Conservation (phyloP, 2,888 invertebrate species). For the Drosophila subsilvestris region DNA sequence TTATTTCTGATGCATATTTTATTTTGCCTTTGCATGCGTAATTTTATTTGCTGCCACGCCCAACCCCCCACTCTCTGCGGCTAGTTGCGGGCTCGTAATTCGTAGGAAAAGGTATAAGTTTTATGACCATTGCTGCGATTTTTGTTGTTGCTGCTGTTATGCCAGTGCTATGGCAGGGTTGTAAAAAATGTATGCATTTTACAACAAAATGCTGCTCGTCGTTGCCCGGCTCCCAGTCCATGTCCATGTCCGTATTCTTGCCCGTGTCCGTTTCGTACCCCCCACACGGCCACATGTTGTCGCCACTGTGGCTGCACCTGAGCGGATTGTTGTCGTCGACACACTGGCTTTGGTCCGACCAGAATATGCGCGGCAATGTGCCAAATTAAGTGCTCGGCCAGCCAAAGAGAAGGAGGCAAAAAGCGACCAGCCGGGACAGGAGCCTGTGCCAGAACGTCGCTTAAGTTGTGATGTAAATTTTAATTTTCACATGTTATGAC, state of each 20-base stretch:
- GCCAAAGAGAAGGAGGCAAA: conserved; percentile 27
- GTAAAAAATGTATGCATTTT: conserved; percentile 69
- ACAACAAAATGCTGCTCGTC: conserved; percentile 62
- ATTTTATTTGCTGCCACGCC: conserved; percentile 67
- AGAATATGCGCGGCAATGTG: conserved; percentile 63
- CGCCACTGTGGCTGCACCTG: conserved; percentile 71
- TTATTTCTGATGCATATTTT: conserved; percentile 77
- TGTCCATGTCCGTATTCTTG: conserved; percentile 2
- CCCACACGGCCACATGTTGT: conserved; percentile 26
- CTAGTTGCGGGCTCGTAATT: conserved; percentile 51
- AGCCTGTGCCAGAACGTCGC: conserved; percentile 51
- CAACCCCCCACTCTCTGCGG: conserved; percentile 16
- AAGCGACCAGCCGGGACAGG: conserved; percentile 19
- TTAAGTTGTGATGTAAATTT: conserved; percentile 77
- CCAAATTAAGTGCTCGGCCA: conserved; percentile 72
- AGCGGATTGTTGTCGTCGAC: conserved; percentile 39
- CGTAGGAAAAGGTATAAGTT: conserved; percentile 59
- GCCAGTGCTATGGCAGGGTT: conserved; percentile 36
- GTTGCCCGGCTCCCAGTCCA: conserved; percentile 28
- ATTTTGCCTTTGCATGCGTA: conserved; percentile 77
- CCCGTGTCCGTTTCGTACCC: conserved; percentile 15
- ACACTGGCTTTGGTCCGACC: conserved; percentile 51
- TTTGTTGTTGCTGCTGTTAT: conserved; percentile 14
- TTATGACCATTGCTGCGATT: conserved; percentile 60
- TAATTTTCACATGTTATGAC: conserved; percentile 75